Evolutionary conservation across 1,140 invertebrate species (phyloP).

Genomic region (Uloborus diversus): DNA sequence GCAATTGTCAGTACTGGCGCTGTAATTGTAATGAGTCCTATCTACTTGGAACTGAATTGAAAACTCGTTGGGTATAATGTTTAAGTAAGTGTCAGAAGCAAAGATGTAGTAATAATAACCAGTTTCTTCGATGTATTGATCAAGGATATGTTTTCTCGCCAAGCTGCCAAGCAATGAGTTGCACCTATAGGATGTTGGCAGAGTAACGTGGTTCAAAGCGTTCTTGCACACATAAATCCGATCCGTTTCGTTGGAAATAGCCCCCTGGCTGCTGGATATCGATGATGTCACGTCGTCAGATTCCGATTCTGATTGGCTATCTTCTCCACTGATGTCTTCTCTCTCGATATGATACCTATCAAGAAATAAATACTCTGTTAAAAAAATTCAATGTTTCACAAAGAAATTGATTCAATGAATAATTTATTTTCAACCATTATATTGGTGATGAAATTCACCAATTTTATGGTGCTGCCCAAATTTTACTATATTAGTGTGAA

Average conservation of each 20-base stretch:
- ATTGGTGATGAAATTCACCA: too few relatives aligned
- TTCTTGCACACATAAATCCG: background rate
- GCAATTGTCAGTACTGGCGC: constrained; percentile 9
- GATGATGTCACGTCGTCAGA: constrained; percentile 52
- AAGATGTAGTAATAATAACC: constrained; percentile 49
- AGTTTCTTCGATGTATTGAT: background rate
- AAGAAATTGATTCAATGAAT: too few relatives aligned
- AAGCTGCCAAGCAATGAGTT: background rate
- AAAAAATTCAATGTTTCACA: too few relatives aligned
- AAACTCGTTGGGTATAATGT: constrained; percentile 50
- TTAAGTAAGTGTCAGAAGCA: constrained; percentile 19
- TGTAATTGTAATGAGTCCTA: constrained; percentile 27
- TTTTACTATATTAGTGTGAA: too few relatives aligned
- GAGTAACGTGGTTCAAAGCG: background rate
- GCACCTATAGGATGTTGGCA: constrained; percentile 32
- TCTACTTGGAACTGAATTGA: constrained; percentile 7
- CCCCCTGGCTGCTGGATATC: constrained; percentile 54
- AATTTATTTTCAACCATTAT: too few relatives aligned
- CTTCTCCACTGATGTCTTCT: constrained; percentile 19
- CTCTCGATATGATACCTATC: background rate
- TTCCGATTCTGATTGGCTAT: constrained; percentile 25
- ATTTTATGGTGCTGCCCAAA: too few relatives aligned
- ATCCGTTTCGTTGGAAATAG: constrained; percentile 35
- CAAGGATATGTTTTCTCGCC: background rate
- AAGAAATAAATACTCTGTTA: background rate